Percentiles rank a stretch among this genome's conserved stretches.
phyloP scores from a whole-genome alignment of 2,888 invertebrate genomes.

The Bursaphelenchus okinawaensis region DNA sequence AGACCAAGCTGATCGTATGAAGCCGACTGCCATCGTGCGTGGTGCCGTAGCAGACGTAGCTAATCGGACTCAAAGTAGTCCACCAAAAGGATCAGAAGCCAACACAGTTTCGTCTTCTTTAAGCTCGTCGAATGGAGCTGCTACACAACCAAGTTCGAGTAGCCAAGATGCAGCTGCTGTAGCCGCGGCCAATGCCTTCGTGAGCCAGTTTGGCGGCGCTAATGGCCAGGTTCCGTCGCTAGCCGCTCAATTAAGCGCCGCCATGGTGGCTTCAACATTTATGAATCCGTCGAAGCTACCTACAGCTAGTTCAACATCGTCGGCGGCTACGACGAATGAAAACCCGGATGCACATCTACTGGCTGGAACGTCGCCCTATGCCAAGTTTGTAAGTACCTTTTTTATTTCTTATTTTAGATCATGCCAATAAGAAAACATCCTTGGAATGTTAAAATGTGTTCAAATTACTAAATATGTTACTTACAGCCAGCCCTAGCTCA shows the following conservation, averaged over 20 bases:
- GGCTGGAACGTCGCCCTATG: constrained; percentile 11
- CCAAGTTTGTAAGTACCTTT: constrained; percentile 5
- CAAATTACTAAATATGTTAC: background rate
- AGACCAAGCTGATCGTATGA: constrained; percentile 11
- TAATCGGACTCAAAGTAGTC: background rate
- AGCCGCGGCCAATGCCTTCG: constrained; percentile 3
- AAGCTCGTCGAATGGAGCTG: constrained; percentile 1
- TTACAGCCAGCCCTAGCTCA: constrained; percentile 5
- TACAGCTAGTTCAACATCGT: background rate
- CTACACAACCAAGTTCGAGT: background rate
- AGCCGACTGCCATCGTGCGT: constrained; percentile 11
- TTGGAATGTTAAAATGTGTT: background rate
- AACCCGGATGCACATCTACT: constrained; percentile 13
- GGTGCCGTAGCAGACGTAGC: constrained; percentile 10
- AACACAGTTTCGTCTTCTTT: constrained; percentile 12
- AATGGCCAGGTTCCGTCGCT: constrained; percentile 13
- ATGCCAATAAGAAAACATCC: no score
- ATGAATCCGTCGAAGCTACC: background rate
- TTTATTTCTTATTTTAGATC: no score
- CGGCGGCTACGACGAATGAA: background rate
- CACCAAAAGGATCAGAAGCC: background rate
- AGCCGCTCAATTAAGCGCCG: constrained; percentile 19
- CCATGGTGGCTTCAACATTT: constrained; percentile 14
- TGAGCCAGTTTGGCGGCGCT: background rate
- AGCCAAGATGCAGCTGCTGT: background rate